Evolutionary conservation across 2,888 invertebrate genomes (phyloP).

Genomic region (Chamaedrilus cognettii): DNA sequence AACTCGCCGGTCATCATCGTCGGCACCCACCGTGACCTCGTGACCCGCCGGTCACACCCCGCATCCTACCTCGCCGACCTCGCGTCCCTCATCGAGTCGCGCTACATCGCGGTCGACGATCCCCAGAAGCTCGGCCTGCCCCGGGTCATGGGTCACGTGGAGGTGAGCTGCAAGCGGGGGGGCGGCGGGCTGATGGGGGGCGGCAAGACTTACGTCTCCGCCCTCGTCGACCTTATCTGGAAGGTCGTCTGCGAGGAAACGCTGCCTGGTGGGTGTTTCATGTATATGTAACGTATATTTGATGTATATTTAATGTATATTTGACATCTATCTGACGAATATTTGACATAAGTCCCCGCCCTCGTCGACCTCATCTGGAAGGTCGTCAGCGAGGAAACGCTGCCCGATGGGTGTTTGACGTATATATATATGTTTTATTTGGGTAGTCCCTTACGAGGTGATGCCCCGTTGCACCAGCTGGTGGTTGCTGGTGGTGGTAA

Average conservation of each 20-base stretch:
- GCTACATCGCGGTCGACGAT: constrained; percentile 87
- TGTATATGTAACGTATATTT: neutral
- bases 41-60: constrained; percentile 61
- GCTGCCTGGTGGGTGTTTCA: constrained; percentile 12
- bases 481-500: too few relatives aligned
- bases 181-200: constrained; percentile 65
- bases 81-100: constrained; percentile 69
- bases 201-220: constrained; percentile 81
- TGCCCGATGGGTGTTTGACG: constrained; percentile 9
- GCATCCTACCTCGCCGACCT: constrained; percentile 75
- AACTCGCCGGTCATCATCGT: constrained; percentile 40
- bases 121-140: constrained; percentile 96
- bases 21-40: constrained; percentile 77
- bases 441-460: too few relatives aligned
- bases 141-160: constrained; percentile 78
- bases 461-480: too few relatives aligned
- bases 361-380: constrained; percentile 92
- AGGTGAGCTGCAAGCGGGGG: constrained; percentile 87
- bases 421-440: too few relatives aligned
- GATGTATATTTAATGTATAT: neutral
- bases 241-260: constrained; percentile 70
- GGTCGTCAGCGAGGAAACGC: constrained; percentile 65
- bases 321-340: too few relatives aligned
- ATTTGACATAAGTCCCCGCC: constrained; percentile 85
- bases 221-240: constrained; percentile 88